phyloP scores from a whole-genome alignment of 2,113 vertebrate genomes.

The Anseranas semipalmata region DNA sequence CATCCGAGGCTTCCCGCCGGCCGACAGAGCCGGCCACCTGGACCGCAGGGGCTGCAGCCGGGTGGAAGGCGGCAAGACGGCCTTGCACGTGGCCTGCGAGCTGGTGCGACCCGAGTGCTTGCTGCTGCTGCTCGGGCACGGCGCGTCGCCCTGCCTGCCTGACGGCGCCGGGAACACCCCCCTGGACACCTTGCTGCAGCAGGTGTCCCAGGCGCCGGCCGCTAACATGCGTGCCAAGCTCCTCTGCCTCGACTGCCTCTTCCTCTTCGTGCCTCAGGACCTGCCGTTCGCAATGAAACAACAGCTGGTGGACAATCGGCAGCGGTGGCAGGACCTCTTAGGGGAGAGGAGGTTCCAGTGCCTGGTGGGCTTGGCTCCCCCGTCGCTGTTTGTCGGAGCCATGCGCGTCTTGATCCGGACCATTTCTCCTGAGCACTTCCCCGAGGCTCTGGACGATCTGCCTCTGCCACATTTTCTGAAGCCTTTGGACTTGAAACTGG shows the following conservation, averaged over 20 bases:
- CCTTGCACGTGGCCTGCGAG: constrained; percentile 88
- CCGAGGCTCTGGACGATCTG: constrained; percentile 82
- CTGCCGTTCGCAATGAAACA: constrained; percentile 64
- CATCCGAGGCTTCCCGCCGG: constrained; percentile 66
- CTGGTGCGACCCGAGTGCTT: constrained; percentile 85
- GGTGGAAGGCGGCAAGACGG: constrained; percentile 84
- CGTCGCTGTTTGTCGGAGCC: constrained; percentile 83
- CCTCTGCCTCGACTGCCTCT: constrained; percentile 87
- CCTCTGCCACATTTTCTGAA: constrained; percentile 87
- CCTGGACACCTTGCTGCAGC: constrained; percentile 83
- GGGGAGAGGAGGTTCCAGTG: constrained; percentile 84
- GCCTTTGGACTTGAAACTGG: constrained; percentile 82
- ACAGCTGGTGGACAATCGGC: constrained; percentile 77
- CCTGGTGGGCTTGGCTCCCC: constrained; percentile 84
- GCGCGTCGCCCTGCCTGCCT: constrained; percentile 77
- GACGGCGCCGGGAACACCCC: constrained; percentile 77
- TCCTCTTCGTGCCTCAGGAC: constrained; percentile 82
- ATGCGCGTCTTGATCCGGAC: constrained; percentile 87
- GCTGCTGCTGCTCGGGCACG: constrained; percentile 85
- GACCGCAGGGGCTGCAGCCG: constrained; percentile 84
- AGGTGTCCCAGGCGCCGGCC: constrained; percentile 48
- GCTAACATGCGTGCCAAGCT: constrained; percentile 61
- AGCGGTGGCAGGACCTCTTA: constrained; percentile 83
- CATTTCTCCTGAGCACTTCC: constrained; percentile 82
- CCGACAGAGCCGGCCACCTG: constrained; percentile 71